Evolutionary conservation across 2,113 vertebrate species (phyloP).

Genomic region (Tor tambroides): DNA sequence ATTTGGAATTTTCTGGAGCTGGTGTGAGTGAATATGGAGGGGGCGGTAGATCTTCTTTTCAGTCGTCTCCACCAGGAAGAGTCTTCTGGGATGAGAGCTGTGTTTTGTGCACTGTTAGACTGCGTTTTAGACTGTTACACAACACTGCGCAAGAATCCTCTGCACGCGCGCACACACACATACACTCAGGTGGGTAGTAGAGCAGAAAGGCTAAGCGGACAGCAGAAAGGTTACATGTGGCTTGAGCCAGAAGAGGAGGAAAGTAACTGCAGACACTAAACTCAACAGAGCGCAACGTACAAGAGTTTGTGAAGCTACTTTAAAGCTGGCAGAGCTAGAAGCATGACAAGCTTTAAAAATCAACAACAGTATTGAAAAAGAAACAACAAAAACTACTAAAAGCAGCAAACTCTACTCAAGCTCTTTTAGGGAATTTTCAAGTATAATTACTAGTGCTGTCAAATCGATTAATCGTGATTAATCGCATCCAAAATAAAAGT

Average conservation of each 20-base stretch:
- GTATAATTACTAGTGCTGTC: too few species aligned
- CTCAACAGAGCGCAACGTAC: conserved; percentile 26
- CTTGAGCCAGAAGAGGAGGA: conserved; percentile 19
- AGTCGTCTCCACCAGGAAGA: conserved; percentile 17
- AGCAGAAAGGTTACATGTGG: conserved; percentile 41
- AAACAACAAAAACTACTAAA: too few species aligned
- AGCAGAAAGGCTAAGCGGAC: conserved; percentile 31
- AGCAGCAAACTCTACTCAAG: too few species aligned
- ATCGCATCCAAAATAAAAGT: too few species aligned
- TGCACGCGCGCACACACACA: background rate
- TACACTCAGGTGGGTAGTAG: background rate
- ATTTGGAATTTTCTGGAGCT: conserved; percentile 60
- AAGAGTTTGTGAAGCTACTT: background rate
- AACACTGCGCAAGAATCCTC: conserved; percentile 35
- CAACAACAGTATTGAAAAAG: too few species aligned
- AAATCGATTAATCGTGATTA: too few species aligned
- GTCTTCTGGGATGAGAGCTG: conserved; percentile 17
- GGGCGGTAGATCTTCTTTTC: background rate
- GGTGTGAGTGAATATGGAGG: conserved; percentile 21
- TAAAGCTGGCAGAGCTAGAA: background rate
- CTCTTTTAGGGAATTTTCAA: too few species aligned
- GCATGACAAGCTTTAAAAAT: too few species aligned
- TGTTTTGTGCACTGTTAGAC: conserved; percentile 31
- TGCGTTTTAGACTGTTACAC: conserved; percentile 44
- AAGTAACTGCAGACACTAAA: conserved; percentile 30